Percentiles rank a stretch among this genome's conserved stretches.
Conservation (phyloP, 2,888 invertebrate genomes). For the Fissipunctia ypsillon region DNA sequence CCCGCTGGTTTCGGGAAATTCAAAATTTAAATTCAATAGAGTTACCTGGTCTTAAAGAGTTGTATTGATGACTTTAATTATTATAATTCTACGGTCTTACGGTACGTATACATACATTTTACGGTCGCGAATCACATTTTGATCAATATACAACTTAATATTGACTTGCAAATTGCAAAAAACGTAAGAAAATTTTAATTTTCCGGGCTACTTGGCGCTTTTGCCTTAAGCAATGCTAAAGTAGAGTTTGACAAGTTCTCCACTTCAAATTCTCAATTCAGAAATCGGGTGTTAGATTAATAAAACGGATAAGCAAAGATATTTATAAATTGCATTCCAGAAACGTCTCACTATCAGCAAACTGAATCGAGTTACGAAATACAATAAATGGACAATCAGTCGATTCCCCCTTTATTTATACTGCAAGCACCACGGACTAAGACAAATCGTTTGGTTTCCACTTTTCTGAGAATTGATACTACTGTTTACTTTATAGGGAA, state of each 20-base stretch:
- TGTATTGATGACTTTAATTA: no score
- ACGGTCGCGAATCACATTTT: no score
- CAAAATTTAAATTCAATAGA: no score
- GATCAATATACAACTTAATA: no score
- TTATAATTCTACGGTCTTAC: no score
- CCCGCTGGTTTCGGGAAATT: background rate
- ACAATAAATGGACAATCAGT: constrained; percentile 28
- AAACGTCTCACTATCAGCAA: constrained; percentile 1
- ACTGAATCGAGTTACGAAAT: constrained; percentile 12
- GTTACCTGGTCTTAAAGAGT: no score
- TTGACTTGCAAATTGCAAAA: no score
- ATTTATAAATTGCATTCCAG: background rate
- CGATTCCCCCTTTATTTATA: constrained; percentile 19
- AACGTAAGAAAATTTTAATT: background rate
- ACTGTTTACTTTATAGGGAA: constrained; percentile 23
- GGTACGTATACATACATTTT: no score
- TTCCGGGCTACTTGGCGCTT: no score
- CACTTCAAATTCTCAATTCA: background rate
- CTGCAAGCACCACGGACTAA: constrained; percentile 18
- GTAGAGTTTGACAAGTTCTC: background rate
- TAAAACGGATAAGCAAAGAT: background rate
- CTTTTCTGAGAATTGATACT: constrained; percentile 3
- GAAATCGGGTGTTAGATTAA: background rate
- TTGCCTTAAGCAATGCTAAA: background rate
- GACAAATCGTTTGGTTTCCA: constrained; percentile 31